Evolutionary conservation across 2,888 invertebrate species (phyloP).

Genomic region (Drosophila koepferae): DNA sequence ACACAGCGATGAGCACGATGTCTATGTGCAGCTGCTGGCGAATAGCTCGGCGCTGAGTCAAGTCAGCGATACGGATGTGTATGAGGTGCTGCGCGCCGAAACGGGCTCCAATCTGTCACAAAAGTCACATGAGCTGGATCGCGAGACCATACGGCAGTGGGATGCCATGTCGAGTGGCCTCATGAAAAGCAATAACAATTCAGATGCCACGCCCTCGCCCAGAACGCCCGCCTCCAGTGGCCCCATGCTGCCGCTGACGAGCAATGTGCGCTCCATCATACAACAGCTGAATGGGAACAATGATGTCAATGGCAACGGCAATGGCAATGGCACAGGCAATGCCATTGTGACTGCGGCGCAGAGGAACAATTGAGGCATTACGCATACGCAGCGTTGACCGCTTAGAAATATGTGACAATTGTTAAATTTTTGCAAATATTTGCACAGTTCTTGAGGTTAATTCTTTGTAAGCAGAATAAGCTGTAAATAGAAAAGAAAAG

Average conservation of each 20-base stretch:
- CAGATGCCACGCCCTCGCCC: slow-evolving; percentile 21
- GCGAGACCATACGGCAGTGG: slow-evolving; percentile 95
- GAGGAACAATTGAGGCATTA: slow-evolving; percentile 45
- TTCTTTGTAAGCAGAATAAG: slow-evolving; percentile 1
- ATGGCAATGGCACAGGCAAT: slow-evolving; percentile 56
- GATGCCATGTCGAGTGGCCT: slow-evolving; percentile 94
- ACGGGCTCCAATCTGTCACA: slow-evolving; percentile 83
- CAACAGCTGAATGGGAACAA: slow-evolving; percentile 76
- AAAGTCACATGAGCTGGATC: slow-evolving; percentile 89
- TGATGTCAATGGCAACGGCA: slow-evolving; percentile 53
- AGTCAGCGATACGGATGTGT: slow-evolving; percentile 80
- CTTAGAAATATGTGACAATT: slow-evolving; percentile 26
- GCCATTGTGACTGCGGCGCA: slow-evolving; percentile 44
- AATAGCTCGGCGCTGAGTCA: slow-evolving; percentile 27
- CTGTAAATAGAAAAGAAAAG: not conserved
- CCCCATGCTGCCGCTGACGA: slow-evolving; percentile 61
- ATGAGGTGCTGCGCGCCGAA: slow-evolving; percentile 84
- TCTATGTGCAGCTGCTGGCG: slow-evolving; percentile 81
- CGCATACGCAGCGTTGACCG: slow-evolving; percentile 25
- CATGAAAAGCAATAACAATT: slow-evolving; percentile 86
- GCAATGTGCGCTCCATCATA: slow-evolving; percentile 78
- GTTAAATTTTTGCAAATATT: slow-evolving; percentile 27
- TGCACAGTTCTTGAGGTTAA: slow-evolving; percentile 12
- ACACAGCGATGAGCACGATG: slow-evolving; percentile 79
- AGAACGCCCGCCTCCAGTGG: slow-evolving; percentile 36